Evolutionary conservation across 2,113 vertebrate genomes (phyloP).

Genomic region (Clupea harengus): DNA sequence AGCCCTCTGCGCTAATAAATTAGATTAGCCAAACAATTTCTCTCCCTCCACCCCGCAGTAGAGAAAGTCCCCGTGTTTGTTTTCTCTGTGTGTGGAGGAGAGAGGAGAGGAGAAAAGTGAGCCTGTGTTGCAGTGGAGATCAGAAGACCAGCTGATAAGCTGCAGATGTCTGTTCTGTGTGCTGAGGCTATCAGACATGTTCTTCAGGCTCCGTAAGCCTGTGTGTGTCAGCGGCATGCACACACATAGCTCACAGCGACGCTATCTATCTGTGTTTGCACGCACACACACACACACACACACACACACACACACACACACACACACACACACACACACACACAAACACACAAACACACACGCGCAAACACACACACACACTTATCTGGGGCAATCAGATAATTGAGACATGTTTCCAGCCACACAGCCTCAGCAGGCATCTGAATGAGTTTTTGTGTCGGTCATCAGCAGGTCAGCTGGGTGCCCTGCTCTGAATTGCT

Average conservation of each 20-base stretch:
- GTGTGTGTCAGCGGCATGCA: not conserved
- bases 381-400: not conserved
- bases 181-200: constrained; percentile 1
- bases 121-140: not conserved
- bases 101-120: not conserved
- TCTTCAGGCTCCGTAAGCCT: not conserved
- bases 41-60: not conserved
- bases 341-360: not conserved
- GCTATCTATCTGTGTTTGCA: not conserved
- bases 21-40: constrained; percentile 54
- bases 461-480: too few relatives aligned
- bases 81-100: not conserved
- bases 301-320: constrained; percentile 5
- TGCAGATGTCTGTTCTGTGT: constrained; percentile 51
- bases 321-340: not conserved
- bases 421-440: not conserved
- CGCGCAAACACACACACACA: not conserved
- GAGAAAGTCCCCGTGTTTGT: not conserved
- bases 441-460: not conserved
- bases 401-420: not conserved
- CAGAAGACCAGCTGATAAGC: constrained; percentile 34
- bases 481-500: too few relatives aligned
- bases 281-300: too few relatives aligned
- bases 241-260: constrained; percentile 1
- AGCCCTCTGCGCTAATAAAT: constrained; percentile 50